Base-by-base conservation (phyloP, 2,113 vertebrate genomes). In the Atrichornis clamosus region DNA sequence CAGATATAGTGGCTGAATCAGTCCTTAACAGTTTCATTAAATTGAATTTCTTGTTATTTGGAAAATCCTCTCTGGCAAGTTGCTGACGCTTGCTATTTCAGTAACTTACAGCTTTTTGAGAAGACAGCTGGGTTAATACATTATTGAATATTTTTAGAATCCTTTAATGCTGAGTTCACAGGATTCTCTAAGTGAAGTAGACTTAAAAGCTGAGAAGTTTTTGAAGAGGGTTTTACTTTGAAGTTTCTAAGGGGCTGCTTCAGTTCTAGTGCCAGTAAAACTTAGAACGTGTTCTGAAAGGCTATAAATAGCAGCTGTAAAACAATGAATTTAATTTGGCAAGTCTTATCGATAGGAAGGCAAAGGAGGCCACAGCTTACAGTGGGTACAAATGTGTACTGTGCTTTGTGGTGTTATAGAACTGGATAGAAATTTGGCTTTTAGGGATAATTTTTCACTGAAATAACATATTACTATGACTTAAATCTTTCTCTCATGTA, bases 121-220 rank as follows among this genome's bases (percentile, higher is more conserved):
- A 82, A 89, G 93, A 92, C 94, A 95, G 81, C 93, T 94, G 72
- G 42, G 85, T 88, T 96, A 96, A 92, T 94, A 88, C 78, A 80
- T 96, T 96, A 96, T 65, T 95, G 96, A 94, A 77, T 97, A 96
- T 94, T 92, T 95, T 95, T 96, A 95, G 90, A 95, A 75, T 78
- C 89, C 80, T 94, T 94, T 94, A 94, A 88, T 90, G 88, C 92
- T 96, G 96, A 96, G 69, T 94, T 97, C 96, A 95, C 91, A 96
- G 73, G 50, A 96, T 92, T 94, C 88, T 88, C 46, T 49, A 75
- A 93, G 73, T 41, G 59, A 82, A 89, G 64, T 28, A 93, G 47
- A 72, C 83, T 93, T 87, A 75, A 84, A 91, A 94, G 85, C 70
- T 79, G 52, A 46, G 76, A 93, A 95, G 84, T 92, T 97, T 95